Conservation (phyloP, 2,797 vertebrate species). For the Rachycentron canadum region DNA sequence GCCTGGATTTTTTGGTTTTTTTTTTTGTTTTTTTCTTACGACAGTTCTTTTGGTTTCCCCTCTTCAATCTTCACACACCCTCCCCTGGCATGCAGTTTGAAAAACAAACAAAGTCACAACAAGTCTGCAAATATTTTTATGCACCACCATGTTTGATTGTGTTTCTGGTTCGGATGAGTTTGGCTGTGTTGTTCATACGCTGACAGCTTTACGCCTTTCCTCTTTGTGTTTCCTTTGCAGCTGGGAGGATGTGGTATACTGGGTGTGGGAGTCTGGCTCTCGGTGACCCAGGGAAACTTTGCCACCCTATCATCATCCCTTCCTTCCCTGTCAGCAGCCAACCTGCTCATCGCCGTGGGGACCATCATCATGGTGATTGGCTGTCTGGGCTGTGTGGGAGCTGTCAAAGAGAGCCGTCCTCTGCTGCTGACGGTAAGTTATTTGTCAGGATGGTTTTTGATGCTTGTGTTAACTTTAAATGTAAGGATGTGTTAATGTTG, state of each 20-base stretch:
- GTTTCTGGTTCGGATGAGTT: neutral
- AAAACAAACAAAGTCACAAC: slow-evolving; percentile 19
- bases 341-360: slow-evolving; percentile 94
- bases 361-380: slow-evolving; percentile 97
- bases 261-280: slow-evolving; percentile 97
- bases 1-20: neutral
- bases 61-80: neutral
- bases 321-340: slow-evolving; percentile 96
- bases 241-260: slow-evolving; percentile 97
- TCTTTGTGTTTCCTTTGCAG: slow-evolving; percentile 80
- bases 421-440: slow-evolving; percentile 94
- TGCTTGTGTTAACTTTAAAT: neutral
- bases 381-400: slow-evolving; percentile 96
- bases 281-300: slow-evolving; percentile 98
- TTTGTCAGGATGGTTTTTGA: slow-evolving; percentile 8
- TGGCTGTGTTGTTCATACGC: slow-evolving; percentile 8
- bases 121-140: slow-evolving; percentile 5
- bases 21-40: no score
- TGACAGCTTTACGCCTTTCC: slow-evolving; percentile 33
- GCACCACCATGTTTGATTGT: neutral
- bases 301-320: slow-evolving; percentile 97
- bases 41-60: neutral
- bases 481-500: slow-evolving; percentile 5
- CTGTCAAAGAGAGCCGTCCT: slow-evolving; percentile 96
- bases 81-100: neutral